Evolutionary conservation across 64 coral and sea anemone genomes (phyloP).

Genomic region (Cladopsammia gracilis): DNA sequence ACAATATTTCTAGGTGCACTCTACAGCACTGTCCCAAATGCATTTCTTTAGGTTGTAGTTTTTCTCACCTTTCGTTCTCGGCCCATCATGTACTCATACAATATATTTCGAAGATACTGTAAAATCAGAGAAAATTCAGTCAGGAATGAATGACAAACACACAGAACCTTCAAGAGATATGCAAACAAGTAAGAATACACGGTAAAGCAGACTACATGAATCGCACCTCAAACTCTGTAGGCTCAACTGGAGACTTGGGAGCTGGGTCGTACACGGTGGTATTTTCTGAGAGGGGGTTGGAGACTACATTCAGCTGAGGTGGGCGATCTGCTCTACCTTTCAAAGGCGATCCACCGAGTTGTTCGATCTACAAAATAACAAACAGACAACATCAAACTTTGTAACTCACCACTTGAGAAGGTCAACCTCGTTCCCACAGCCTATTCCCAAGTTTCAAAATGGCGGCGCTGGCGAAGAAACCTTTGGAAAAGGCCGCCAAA

Average conservation of each 20-base stretch:
- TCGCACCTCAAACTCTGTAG: constrained; percentile 91
- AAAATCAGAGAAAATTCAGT: background rate
- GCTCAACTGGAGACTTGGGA: constrained; percentile 83
- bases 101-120: constrained; percentile 98
- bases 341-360: constrained; percentile 83
- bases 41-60: background rate
- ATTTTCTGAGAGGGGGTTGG: constrained; percentile 87
- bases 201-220: background rate
- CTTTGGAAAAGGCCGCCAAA: too few relatives aligned
- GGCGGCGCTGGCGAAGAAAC: too few relatives aligned
- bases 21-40: too few relatives aligned
- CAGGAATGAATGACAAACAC: background rate
- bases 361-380: constrained; percentile 60
- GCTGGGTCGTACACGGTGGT: constrained; percentile 15
- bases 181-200: background rate
- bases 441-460: too few relatives aligned
- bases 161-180: background rate
- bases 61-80: constrained; percentile 81
- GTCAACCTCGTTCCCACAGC: background rate
- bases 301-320: constrained; percentile 82
- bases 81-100: constrained; percentile 99
- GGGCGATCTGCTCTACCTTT: constrained; percentile 72
- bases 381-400: background rate
- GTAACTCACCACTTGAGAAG: background rate
- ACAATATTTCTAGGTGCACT: too few relatives aligned